Conservation (phyloP, 2,797 vertebrate genomes). For the Myotis findleyi region DNA sequence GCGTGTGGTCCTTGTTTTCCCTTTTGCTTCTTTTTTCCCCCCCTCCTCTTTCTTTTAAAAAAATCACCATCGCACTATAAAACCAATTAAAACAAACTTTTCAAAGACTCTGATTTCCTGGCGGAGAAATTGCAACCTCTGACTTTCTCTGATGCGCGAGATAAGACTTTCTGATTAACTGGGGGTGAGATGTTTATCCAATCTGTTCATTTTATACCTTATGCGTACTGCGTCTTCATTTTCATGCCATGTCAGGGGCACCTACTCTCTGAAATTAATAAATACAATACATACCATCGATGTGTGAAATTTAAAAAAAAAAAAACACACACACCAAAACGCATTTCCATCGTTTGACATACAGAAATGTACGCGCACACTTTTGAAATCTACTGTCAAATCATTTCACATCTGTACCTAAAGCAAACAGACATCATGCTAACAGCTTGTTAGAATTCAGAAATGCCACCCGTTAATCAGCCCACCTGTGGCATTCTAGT, state of each 20-base stretch:
- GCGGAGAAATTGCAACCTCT: conserved; percentile 77
- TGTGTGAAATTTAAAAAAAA: conserved; percentile 76
- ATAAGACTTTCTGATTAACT: conserved; percentile 80
- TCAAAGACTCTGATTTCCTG: conserved; percentile 75
- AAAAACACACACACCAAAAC: background rate
- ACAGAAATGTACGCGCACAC: conserved; percentile 86
- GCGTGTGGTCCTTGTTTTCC: conserved; percentile 57
- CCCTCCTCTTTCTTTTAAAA: background rate
- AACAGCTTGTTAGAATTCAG: conserved; percentile 90
- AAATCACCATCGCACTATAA: conserved; percentile 64
- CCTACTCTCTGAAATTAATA: conserved; percentile 80
- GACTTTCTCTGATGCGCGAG: conserved; percentile 75
- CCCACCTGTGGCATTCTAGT: conserved; percentile 90
- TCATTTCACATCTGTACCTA: conserved; percentile 90
- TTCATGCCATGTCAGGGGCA: conserved; percentile 72
- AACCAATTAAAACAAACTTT: conserved; percentile 83
- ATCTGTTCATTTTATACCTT: conserved; percentile 79
- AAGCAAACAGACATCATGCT: conserved; percentile 91
- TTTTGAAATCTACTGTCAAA: conserved; percentile 89
- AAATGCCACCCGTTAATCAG: conserved; percentile 91
- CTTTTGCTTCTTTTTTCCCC: conserved; percentile 39
- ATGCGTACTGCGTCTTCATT: conserved; percentile 70
- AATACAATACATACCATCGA: conserved; percentile 81
- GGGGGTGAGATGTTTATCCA: conserved; percentile 78
- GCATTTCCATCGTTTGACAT: conserved; percentile 86